These are phyloP conservation scores for Hemitrygon akajei DNA, from an alignment of 2,797 vertebrate species.

Conservation along the genomic window DNA sequence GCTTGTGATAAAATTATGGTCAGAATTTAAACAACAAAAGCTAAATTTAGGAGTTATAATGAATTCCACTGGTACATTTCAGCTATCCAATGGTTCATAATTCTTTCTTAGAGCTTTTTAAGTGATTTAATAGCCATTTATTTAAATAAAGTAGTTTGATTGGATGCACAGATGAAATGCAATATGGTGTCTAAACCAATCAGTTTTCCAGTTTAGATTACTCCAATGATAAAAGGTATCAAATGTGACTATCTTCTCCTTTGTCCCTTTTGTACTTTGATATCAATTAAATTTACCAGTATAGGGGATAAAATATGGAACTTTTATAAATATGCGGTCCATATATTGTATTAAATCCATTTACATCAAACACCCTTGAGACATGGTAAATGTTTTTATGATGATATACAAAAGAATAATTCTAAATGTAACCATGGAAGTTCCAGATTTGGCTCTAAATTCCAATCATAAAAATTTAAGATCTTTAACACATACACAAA, in stretches of 20 bases:
- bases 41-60: not conserved
- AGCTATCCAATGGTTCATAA: not conserved
- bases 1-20: not conserved
- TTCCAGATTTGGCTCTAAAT: no score
- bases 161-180: not conserved
- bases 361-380: no score
- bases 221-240: not conserved
- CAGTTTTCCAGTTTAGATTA: not conserved
- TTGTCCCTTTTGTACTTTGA: not conserved
- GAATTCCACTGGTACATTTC: not conserved
- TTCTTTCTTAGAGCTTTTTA: not conserved
- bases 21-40: no score
- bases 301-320: not conserved
- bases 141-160: not conserved
- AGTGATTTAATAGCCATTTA: not conserved
- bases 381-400: no score
- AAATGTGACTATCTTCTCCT: not conserved
- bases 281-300: not conserved
- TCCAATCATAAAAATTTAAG: no score
- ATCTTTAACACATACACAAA: not conserved
- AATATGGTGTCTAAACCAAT: not conserved
- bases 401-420: no score
- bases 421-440: no score
- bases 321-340: not conserved
- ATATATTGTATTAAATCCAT: not conserved